Evolutionary conservation across 2,113 vertebrate genomes (phyloP), one percentile per base, ranked within the genome.

Genomic region (Lophura nycthemera): DNA sequence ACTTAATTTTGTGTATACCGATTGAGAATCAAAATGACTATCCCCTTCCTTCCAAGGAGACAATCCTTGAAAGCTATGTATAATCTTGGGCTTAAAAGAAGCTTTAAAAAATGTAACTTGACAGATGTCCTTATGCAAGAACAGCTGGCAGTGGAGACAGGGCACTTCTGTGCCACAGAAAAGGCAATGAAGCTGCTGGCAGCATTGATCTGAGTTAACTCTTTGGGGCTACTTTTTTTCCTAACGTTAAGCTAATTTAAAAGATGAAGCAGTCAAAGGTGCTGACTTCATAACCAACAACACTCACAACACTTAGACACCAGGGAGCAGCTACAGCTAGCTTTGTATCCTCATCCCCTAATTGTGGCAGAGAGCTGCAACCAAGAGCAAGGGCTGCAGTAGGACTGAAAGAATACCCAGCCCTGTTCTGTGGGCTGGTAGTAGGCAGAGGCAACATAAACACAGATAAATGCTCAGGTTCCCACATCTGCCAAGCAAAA

Each of bases 331-430:
- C 20, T n/a, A 11, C 21, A 54, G 29, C 14, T 2, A 74, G 36
- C 10, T 66, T n/a, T 20, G 57, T 47, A 82, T 38, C 40, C 40
- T 65, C 19, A 69, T 11, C 6, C 7, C 6, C 13, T 8, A 20
- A 13, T 61, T 6, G 6, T 3, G n/a, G n/a, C 73, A 59, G 0
- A 4, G 17, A 80, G 60, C 45, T 1, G 1, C 0, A 0, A 25
- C 2, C 3, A 57, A 83, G 64, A 60, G 7, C 0, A 0, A 36
- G 7, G 42, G 47, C 69, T 84, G 45, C 16, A 75, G 43, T 10
- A 43, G 43, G 76, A 48, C 57, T 25, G n/a, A 69, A 66, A n/a
- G 38, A 61, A 79, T 9, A 40, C 4, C 22, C 42, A 48, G 76
- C 40, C 54, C 32, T 43, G 10, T 7, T 47, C 59, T 36, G 42